phyloP scores from a whole-genome alignment of 1,140 invertebrate species.

The Archivesica marissinica region DNA sequence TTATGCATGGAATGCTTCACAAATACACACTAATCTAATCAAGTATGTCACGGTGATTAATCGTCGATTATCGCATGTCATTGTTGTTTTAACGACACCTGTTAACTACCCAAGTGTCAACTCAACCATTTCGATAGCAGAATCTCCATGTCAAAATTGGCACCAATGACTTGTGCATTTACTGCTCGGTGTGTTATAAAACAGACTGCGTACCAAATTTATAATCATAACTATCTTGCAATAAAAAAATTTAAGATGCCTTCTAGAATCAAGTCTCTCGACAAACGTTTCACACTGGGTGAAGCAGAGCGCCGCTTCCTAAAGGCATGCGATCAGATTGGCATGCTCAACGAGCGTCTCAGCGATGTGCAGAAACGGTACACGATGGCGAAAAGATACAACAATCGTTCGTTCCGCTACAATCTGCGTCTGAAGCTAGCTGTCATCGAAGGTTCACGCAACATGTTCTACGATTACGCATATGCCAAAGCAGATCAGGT shows the following conservation, averaged over 20 bases:
- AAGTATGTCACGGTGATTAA: slow-evolving; percentile 12
- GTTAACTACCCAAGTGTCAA: slow-evolving; percentile 44
- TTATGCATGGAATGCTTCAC: not conserved
- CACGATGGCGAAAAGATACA: slow-evolving; percentile 13
- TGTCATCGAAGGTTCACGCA: slow-evolving; percentile 62
- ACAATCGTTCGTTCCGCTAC: slow-evolving; percentile 33
- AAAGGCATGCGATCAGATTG: slow-evolving; percentile 49
- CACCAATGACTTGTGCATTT: slow-evolving; percentile 16
- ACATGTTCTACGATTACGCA: slow-evolving; percentile 70
- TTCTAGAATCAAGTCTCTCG: slow-evolving; percentile 34
- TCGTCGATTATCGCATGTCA: slow-evolving; percentile 32
- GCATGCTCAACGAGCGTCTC: slow-evolving; percentile 27
- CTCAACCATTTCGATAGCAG: not conserved
- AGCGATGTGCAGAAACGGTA: slow-evolving; percentile 41
- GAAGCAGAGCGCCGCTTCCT: slow-evolving; percentile 37
- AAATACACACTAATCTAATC: slow-evolving; percentile 8
- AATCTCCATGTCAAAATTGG: slow-evolving; percentile 30
- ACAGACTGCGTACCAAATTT: not conserved
- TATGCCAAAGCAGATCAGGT: slow-evolving; percentile 63
- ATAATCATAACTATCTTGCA: slow-evolving; percentile 7
- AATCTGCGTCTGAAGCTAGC: slow-evolving; percentile 54
- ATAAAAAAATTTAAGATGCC: slow-evolving; percentile 25
- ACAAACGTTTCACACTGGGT: slow-evolving; percentile 33
- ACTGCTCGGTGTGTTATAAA: not conserved
- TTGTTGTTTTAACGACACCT: slow-evolving; percentile 41